A percentile compares a stretch with the other conserved stretches of the same genome.
phyloP scores from a whole-genome alignment of 37 sponge, comb jelly and placozoan genomes.

The Sycon ciliatum region DNA sequence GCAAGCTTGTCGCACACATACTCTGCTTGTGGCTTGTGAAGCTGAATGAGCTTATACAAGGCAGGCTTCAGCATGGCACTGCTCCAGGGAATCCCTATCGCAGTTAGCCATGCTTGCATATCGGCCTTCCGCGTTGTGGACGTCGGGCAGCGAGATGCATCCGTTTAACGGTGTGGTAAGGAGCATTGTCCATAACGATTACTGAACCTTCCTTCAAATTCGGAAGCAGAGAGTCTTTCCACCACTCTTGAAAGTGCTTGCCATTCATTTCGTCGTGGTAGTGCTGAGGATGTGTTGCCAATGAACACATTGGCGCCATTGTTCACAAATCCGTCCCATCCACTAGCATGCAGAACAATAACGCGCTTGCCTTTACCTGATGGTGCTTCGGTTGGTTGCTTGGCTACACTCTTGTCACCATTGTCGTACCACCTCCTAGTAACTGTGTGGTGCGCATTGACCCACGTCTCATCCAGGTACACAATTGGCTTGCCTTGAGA shows the following conservation, averaged over 20 bases:
- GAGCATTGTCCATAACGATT: not conserved
- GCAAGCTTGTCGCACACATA: not conserved
- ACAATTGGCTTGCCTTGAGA: not conserved
- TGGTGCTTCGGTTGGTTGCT: too few relatives aligned
- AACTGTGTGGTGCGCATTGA: slow-evolving; percentile 13
- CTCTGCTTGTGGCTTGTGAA: not conserved
- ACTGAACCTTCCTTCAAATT: not conserved
- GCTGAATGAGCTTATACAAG: too few relatives aligned
- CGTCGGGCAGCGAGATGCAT: too few relatives aligned
- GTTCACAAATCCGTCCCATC: not conserved
- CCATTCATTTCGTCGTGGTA: slow-evolving; percentile 2
- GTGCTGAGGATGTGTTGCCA: too few relatives aligned
- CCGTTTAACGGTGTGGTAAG: not conserved
- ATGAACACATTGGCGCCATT: too few relatives aligned
- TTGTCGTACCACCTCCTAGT: not conserved
- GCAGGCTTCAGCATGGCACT: too few relatives aligned
- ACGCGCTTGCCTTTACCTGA: not conserved
- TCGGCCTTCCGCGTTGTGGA: too few relatives aligned
- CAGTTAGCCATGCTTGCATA: too few relatives aligned
- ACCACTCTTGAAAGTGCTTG: not conserved
- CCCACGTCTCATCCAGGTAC: slow-evolving; percentile 10
- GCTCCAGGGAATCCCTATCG: too few relatives aligned
- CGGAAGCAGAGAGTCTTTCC: not conserved
- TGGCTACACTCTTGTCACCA: not conserved
- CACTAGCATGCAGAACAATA: not conserved